These are phyloP conservation scores for Perccottus glenii DNA, from an alignment of 2,113 vertebrate genomes.

Conservation along the genomic window DNA sequence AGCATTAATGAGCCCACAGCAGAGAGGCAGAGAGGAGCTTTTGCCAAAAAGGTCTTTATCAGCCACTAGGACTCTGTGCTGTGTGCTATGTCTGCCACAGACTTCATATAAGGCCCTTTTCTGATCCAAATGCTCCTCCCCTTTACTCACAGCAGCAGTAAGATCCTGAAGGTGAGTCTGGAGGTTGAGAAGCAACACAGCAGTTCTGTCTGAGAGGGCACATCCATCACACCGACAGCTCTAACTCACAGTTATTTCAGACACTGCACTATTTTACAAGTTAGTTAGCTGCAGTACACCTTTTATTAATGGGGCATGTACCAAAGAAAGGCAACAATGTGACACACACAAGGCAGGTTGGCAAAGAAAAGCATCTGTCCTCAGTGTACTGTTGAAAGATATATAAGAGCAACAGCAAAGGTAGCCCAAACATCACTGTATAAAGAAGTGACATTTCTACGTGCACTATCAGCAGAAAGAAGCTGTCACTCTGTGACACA, in stretches of 20 bases:
- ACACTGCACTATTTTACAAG: slow-evolving; percentile 29
- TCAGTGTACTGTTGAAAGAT: slow-evolving; percentile 8
- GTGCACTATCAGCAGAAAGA: slow-evolving; percentile 27
- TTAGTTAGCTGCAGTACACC: slow-evolving; percentile 44
- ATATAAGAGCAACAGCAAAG: slow-evolving; percentile 15
- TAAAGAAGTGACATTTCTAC: slow-evolving; percentile 35
- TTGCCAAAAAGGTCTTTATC: slow-evolving; percentile 75
- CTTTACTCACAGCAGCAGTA: slow-evolving; percentile 1
- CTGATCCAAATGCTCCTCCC: slow-evolving; percentile 14
- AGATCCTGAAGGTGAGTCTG: slow-evolving; percentile 50
- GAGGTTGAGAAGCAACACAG: slow-evolving; percentile 58
- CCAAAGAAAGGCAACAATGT: slow-evolving; percentile 27
- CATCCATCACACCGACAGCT: slow-evolving; percentile 64
- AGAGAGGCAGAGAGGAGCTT: slow-evolving; percentile 51
- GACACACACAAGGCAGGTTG: not conserved
- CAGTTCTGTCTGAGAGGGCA: slow-evolving; percentile 49
- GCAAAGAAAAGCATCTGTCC: slow-evolving; percentile 16
- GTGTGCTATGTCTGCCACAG: not conserved
- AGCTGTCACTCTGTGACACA: slow-evolving; percentile 27
- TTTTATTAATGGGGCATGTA: slow-evolving; percentile 12
- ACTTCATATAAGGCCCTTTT: not conserved
- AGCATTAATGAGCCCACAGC: slow-evolving; percentile 75
- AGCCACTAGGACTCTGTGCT: slow-evolving; percentile 37
- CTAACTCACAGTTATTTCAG: slow-evolving; percentile 17
- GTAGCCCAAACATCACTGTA: not conserved